A percentile compares a stretch with the other conserved stretches of the same genome.
Evolutionary conservation across 2,888 invertebrate species (phyloP).

Genomic region (Tethea ocularis): DNA sequence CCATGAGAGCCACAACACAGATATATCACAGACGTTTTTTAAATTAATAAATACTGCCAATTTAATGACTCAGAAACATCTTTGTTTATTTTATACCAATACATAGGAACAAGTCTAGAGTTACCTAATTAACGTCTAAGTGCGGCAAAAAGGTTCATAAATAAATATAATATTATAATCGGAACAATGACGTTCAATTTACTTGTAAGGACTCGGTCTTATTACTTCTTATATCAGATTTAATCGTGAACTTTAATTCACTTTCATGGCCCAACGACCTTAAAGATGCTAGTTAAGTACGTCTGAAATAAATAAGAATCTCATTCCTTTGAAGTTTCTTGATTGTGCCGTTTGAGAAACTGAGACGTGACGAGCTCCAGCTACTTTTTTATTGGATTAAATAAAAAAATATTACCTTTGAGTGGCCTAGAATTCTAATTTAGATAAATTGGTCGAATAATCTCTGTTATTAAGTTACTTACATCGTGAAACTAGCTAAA

Average conservation of each 20-base stretch:
- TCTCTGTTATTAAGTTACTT: not conserved
- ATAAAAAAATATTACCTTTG: conserved; percentile 3
- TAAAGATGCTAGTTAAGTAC: not conserved
- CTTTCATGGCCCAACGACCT: conserved; percentile 3
- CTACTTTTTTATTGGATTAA: conserved; percentile 8
- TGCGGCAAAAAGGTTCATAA: too few relatives aligned
- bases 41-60: too few relatives aligned
- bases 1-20: too few relatives aligned
- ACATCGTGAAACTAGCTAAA: not conserved
- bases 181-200: too few relatives aligned
- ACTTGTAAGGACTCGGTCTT: not conserved
- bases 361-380: conserved; percentile 1
- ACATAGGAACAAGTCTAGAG: too few relatives aligned
- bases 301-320: conserved; percentile 1
- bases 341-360: conserved; percentile 7
- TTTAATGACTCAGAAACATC: too few relatives aligned
- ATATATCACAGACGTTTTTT: too few relatives aligned
- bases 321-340: conserved; percentile 8
- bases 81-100: too few relatives aligned
- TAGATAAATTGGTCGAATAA: conserved; percentile 3
- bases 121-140: too few relatives aligned
- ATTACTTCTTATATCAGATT: not conserved
- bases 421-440: conserved; percentile 6
- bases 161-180: too few relatives aligned
- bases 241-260: not conserved